These are phyloP conservation scores for Pristionchus maxplancki DNA, from an alignment of 2,888 invertebrate genomes.

Conservation along the genomic window DNA sequence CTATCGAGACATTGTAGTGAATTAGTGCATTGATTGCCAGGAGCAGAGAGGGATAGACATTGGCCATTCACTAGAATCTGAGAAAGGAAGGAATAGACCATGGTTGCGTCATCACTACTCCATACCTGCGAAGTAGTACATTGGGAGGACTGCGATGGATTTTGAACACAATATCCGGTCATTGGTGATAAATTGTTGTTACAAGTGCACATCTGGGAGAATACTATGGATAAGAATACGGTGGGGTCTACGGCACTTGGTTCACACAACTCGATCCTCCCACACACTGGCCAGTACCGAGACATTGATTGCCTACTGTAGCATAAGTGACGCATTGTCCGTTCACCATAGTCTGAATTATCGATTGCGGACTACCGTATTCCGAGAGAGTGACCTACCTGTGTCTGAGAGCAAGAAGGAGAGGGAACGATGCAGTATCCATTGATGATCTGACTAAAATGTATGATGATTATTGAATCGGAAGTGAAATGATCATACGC, in stretches of 20 bases:
- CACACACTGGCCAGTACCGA: not conserved
- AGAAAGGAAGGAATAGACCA: too few relatives aligned
- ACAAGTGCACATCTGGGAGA: not conserved
- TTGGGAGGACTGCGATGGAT: not conserved
- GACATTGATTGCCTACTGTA: not conserved
- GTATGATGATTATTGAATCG: not conserved
- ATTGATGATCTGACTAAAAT: not conserved
- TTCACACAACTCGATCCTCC: slow-evolving; percentile 15
- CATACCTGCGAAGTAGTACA: slow-evolving; percentile 9
- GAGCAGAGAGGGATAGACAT: not conserved
- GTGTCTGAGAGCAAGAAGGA: not conserved
- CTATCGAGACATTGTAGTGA: not conserved
- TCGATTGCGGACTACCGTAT: not conserved
- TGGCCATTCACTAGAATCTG: too few relatives aligned
- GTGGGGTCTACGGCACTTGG: not conserved
- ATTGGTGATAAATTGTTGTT: not conserved
- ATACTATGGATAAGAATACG: not conserved
- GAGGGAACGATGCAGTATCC: slow-evolving; percentile 34
- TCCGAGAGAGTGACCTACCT: not conserved
- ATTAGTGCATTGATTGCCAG: slow-evolving; percentile 9
- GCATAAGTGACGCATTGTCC: not conserved
- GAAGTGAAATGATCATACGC: not conserved
- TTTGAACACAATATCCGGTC: slow-evolving; percentile 1
- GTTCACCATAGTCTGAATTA: slow-evolving; percentile 3
- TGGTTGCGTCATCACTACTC: slow-evolving; percentile 2